Base-by-base conservation (phyloP, 2,113 vertebrate species). In the Pelecanus crispus region DNA sequence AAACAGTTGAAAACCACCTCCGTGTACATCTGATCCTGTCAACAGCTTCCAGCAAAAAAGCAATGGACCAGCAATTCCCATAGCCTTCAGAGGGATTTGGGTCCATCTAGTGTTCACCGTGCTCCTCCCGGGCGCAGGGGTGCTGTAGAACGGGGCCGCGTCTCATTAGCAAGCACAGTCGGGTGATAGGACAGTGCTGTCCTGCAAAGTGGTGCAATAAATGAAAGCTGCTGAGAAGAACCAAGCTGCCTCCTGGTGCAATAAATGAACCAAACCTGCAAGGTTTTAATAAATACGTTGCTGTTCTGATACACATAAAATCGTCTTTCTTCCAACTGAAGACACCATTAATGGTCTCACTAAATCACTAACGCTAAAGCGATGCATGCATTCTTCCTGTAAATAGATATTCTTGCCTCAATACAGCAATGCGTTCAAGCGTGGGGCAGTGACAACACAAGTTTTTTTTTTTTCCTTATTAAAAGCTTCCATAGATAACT, bases 141-240 rank as follows among this genome's bases (percentile, higher is more conserved):
- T 21, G 45, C 55, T 14, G 52, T 38, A 28, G 40, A 36, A 21
- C 0, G 2, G 55, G 45, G 49, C 38, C 4, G 1, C 0, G 0
- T 28, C 67, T 61, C 77, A 29, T 55, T 17, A 67, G 73, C 0
- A 0, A 53, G 55, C 86, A 59, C 1, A 4, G n/a, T 0, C 34
- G 53, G 66, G 71, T 17, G 81, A 22, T 1, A n/a, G 75, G 55
- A 62, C 47, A 47, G 12, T 0, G 40, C 61, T 81, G 40, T 16
- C 61, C 70, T 62, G 16, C 21, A 16, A 21, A n/a, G 34, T 4
- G 7, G 5, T 32, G 92, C 56, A 63, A 44, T 17, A 44, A 34
- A 28, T 21, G 47, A 59, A 87, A 59, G 38, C 21, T 84, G 63
- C 47, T 3, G 10, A 55, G 61, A 47, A 71, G 75, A 85, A 72